phyloP scores from a whole-genome alignment of 2,888 invertebrate genomes.

The Byasa hedistus region DNA sequence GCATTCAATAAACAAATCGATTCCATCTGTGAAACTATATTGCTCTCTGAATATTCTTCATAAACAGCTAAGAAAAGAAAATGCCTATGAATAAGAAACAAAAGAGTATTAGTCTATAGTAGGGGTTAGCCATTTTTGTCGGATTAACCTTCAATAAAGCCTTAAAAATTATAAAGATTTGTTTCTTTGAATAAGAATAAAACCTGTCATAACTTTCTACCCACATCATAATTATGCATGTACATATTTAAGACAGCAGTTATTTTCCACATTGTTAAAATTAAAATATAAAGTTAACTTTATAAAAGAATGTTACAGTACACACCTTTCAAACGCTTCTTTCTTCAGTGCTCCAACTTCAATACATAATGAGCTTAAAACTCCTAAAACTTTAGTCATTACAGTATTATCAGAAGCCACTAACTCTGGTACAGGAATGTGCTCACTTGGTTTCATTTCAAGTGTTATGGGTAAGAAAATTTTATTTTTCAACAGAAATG shows the following conservation, averaged over 20 bases:
- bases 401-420: slow-evolving; percentile 91
- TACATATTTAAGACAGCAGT: no score
- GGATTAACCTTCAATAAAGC: no score
- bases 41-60: slow-evolving; percentile 80
- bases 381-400: slow-evolving; percentile 88
- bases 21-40: slow-evolving; percentile 78
- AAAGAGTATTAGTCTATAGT: not conserved
- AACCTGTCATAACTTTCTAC: no score
- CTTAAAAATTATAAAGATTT: no score
- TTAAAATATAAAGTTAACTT: not conserved
- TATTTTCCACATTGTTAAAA: no score
- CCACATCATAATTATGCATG: no score
- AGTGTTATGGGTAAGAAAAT: slow-evolving; percentile 63
- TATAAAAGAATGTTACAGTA: not conserved
- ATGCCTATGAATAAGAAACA: slow-evolving; percentile 54
- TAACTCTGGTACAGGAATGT: slow-evolving; percentile 83
- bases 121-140: no score
- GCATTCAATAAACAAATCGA: slow-evolving; percentile 83
- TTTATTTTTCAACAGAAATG: slow-evolving; percentile 57
- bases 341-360: slow-evolving; percentile 85
- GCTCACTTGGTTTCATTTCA: slow-evolving; percentile 77
- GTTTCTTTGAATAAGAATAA: no score
- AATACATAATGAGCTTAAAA: slow-evolving; percentile 87
- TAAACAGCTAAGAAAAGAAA: slow-evolving; percentile 83
- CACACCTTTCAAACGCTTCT: slow-evolving; percentile 81